phyloP scores from a whole-genome alignment of 2,113 vertebrate genomes.

The Atlantisia rogersi region DNA sequence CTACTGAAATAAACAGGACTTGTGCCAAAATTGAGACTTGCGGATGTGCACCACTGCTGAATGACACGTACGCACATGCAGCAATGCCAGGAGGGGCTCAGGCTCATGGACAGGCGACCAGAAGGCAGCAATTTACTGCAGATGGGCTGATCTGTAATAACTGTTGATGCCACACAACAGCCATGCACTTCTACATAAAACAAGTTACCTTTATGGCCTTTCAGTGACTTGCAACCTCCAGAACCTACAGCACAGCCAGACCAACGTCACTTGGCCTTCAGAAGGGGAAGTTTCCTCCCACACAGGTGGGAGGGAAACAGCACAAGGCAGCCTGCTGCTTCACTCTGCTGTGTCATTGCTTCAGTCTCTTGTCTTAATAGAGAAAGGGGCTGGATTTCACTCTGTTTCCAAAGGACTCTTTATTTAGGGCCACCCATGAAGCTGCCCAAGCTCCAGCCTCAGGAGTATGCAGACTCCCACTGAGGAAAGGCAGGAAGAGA shows the following conservation, averaged over 20 bases:
- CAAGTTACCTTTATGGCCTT: not conserved
- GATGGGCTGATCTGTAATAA: not conserved
- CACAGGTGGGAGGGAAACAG: not conserved
- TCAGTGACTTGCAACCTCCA: not conserved
- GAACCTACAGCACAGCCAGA: not conserved
- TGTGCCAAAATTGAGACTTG: not conserved
- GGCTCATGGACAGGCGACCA: not conserved
- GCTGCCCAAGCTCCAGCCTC: not conserved
- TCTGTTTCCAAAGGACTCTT: not conserved
- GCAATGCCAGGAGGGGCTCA: not conserved
- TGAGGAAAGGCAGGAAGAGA: conserved; percentile 32
- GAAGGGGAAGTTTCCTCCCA: not conserved
- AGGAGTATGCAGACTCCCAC: conserved; percentile 5
- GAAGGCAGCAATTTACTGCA: not conserved
- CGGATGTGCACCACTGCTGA: not conserved
- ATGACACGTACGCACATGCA: rapidly evolving
- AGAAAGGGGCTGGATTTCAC: not conserved
- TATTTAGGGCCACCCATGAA: conserved; percentile 52
- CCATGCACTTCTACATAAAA: not conserved
- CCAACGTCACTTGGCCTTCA: not conserved
- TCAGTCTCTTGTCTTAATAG: conserved; percentile 1
- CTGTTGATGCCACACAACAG: not conserved
- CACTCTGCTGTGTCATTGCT: not conserved
- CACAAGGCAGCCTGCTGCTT: not conserved
- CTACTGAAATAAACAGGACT: not conserved